Percentiles rank a stretch among this genome's conserved stretches.
Conservation (phyloP, 1,140 invertebrate species). For the Meloidogyne exigua region DNA sequence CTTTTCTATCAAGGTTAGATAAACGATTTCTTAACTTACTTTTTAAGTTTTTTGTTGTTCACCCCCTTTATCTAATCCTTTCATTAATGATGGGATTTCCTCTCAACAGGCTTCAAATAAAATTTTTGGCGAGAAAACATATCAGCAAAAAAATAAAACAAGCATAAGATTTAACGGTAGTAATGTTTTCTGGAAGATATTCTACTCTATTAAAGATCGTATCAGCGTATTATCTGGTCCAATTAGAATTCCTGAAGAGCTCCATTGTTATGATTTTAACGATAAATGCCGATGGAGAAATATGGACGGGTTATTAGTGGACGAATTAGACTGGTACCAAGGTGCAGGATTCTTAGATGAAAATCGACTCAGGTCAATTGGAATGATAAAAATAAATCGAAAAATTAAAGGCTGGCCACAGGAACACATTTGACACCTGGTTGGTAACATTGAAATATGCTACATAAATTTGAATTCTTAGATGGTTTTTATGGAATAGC, state of each 20-base stretch:
- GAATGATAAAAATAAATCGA: background rate
- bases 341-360: conserved; percentile 54
- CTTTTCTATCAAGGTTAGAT: no score
- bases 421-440: conserved; percentile 57
- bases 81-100: background rate
- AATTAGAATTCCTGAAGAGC: conserved; percentile 31
- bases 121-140: background rate
- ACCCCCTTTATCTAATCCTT: background rate
- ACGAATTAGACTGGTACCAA: conserved; percentile 63
- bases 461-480: conserved; percentile 26
- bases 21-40: no score
- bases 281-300: conserved; percentile 60
- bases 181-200: background rate
- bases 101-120: background rate
- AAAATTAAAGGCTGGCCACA: conserved; percentile 45
- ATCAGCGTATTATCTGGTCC: background rate
- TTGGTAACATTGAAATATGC: background rate
- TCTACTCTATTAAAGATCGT: background rate
- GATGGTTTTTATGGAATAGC: conserved; percentile 58
- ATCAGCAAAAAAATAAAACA: background rate
- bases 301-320: conserved; percentile 58
- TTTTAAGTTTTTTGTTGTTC: background rate
- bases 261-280: conserved; percentile 58
- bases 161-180: background rate
- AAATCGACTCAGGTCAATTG: conserved; percentile 26